Percentiles rank a stretch among this genome's conserved stretches.
phyloP scores from a whole-genome alignment of 2,113 vertebrate genomes.

The Nesoenas mayeri region DNA sequence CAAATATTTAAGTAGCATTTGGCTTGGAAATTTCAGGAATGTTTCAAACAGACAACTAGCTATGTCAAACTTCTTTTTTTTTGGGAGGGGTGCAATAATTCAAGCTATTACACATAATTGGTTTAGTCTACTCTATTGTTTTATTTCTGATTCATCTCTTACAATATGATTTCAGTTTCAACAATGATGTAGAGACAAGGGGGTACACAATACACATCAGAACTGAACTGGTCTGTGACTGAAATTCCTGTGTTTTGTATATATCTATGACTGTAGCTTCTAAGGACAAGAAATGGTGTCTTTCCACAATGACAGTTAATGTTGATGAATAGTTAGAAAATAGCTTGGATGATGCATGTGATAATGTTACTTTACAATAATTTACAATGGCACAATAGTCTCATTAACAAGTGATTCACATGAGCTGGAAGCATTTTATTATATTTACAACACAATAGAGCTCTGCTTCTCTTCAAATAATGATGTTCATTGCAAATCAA shows the following conservation, averaged over 20 bases:
- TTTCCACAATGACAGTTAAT: slow-evolving; percentile 50
- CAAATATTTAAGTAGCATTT: background rate
- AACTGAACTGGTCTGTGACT: background rate
- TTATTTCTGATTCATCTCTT: slow-evolving; percentile 1
- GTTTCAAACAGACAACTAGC: background rate
- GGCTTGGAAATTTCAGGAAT: background rate
- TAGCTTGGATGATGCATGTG: slow-evolving; percentile 28
- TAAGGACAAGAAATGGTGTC: slow-evolving; percentile 5
- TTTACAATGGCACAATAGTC: slow-evolving; percentile 40
- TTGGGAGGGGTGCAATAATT: background rate
- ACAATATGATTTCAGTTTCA: slow-evolving; percentile 6
- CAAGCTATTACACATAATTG: background rate
- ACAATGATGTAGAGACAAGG: background rate
- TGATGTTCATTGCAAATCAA: background rate
- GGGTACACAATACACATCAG: background rate
- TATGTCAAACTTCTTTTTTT: background rate
- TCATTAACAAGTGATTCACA: slow-evolving; percentile 47
- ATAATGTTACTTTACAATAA: slow-evolving; percentile 24
- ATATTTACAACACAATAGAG: slow-evolving; percentile 43
- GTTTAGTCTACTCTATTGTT: background rate
- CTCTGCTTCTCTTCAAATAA: slow-evolving; percentile 24
- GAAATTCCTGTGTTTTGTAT: slow-evolving; percentile 10
- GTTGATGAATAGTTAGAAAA: slow-evolving; percentile 53
- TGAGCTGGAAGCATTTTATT: slow-evolving; percentile 46
- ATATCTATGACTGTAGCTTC: background rate